Base-by-base conservation (phyloP, 2,888 invertebrate genomes). In the Acanthosepion esculentum region DNA sequence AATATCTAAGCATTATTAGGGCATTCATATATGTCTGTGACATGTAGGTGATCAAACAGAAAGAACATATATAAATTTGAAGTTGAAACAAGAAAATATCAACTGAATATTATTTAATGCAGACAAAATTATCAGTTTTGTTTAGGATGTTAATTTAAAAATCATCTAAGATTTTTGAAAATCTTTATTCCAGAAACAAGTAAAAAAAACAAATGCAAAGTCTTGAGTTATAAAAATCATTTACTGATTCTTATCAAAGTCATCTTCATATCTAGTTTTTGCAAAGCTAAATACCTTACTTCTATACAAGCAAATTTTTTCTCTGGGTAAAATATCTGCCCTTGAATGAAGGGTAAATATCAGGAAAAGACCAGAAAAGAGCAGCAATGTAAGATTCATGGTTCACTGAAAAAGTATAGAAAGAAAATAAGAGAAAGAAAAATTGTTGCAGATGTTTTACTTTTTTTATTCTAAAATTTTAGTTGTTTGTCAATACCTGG, bases 301-400 rank as follows among this genome's bases (percentile, higher is more conserved):
- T 78, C n/a, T n/a, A 78, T 78, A 78, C 0, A 78, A 6, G n/a
- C n/a, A 78, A 3, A 78, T 78, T 78, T 78, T 78, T n/a, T 78
- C 78, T 78, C n/a, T 10, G n/a, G 78, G 29, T 78, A 78, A 78
- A 29, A 78, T n/a, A 78, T 78, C n/a, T 78, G 78, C 78, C 8
- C n/a, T 15, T 8, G 29, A 78, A 78, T 29, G n/a, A 78, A 64
- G 29, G 26, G 64, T 29, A 64, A 78, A 78, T 78, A n/a, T 29
- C 78, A 78, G n/a, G n/a, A 78, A 10, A n/a, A 78, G n/a, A n/a
- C 78, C 10, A n/a, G 18, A 78, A 78, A 78, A 78, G 78, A 78
- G n/a, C n/a, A n/a, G n/a, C 78, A 78, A n/a, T n/a, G 78, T 78
- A 78, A 78, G 29, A 78, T 78, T 78, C 78, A 78, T n/a, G 78